Evolutionary conservation across 1,140 invertebrate genomes (phyloP), one percentile per base, ranked within the genome.

Genomic region (Triops cancriformis): DNA sequence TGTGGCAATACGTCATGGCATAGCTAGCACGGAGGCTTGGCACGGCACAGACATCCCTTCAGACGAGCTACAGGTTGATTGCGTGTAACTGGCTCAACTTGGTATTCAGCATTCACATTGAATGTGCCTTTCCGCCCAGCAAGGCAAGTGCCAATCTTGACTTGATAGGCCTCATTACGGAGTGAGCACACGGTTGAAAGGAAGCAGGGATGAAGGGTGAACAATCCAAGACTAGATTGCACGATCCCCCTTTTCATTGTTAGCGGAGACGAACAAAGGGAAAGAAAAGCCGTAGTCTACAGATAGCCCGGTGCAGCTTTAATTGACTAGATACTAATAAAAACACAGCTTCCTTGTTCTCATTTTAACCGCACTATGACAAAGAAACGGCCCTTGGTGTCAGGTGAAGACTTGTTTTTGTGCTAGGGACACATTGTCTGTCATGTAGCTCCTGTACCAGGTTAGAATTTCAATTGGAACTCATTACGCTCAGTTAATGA

Each of bases 401-500:
- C 10, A 64, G 51, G 51, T 64, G 10, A 64, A 64, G 23, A 64
- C 51, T 64, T n/a, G n/a, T n/a, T n/a, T 12, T 64, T 64, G 14
- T 64, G 51, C 51, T 5, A 64, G n/a, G 51, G 51, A 23, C n/a
- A 64, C 51, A 64, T 64, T 64, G 51, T 64, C 51, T 64, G 14
- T 64, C n/a, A 64, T n/a, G 14, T 23, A 14, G 51, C 51, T 64
- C 51, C 6, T 64, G 51, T 14, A 64, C 51, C 51, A 64, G 51
- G 51, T 23, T 64, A 64, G n/a, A 64, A 64, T 64, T 64, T 64
- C 51, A 64, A 64, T 64, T 14, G 51, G 51, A 64, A 64, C 51
- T 64, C n/a, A 64, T 64, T 64, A 64, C 51, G 51, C 3, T 18
- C 51, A 23, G 51, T 64, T 64, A 64, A 64, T 64, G 51, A 64